These are phyloP conservation scores for Caenorhabditis sinica DNA, from an alignment of 2,888 invertebrate genomes.

Conservation along the genomic window DNA sequence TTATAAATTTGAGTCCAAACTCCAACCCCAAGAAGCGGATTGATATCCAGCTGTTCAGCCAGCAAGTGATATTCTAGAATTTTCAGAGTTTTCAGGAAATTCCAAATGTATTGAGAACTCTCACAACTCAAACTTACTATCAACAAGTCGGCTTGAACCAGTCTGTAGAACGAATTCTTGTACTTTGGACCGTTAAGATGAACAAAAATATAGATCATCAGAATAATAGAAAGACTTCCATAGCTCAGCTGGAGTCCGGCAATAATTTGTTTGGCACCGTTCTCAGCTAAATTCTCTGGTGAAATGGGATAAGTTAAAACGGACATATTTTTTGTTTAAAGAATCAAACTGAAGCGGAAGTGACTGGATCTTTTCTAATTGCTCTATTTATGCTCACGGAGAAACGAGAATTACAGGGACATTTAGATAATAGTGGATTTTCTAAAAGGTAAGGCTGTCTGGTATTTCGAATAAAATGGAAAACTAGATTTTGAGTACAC, in stretches of 20 bases:
- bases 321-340: too few relatives aligned
- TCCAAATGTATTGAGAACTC: background rate
- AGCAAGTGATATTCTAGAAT: background rate
- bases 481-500: too few relatives aligned
- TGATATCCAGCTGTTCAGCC: background rate
- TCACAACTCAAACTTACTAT: background rate
- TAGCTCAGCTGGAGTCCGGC: background rate
- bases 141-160: constrained; percentile 17
- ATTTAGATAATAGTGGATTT: too few relatives aligned
- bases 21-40: background rate
- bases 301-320: too few relatives aligned
- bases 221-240: background rate
- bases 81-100: too few relatives aligned
- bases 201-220: background rate
- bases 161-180: constrained; percentile 7
- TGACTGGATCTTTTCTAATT: too few relatives aligned
- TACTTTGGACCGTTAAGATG: background rate
- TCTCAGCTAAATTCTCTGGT: background rate
- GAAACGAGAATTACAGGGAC: too few relatives aligned
- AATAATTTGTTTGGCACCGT: background rate
- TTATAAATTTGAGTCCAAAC: background rate
- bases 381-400: too few relatives aligned
- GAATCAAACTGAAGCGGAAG: too few relatives aligned
- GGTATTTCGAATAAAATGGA: too few relatives aligned
- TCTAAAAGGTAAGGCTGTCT: too few relatives aligned